Evolutionary conservation across 2,797 vertebrate genomes (phyloP).

Genomic region (Loris lydekkerianus): DNA sequence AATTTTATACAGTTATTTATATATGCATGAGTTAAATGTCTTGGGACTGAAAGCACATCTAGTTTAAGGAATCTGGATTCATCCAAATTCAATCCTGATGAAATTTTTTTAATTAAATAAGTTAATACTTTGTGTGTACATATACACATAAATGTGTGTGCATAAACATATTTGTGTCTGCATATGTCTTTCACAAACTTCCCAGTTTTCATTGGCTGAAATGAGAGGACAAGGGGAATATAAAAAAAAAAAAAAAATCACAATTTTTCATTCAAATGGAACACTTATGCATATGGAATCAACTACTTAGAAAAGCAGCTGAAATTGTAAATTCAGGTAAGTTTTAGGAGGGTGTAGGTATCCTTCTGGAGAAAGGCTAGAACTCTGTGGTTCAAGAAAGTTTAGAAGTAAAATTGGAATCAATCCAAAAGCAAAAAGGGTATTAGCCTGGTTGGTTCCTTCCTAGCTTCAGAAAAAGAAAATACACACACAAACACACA

Average conservation of each 20-base stretch:
- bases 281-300: conserved; percentile 10
- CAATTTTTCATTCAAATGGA: conserved; percentile 41
- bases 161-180: neutral
- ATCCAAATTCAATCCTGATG: conserved; percentile 74
- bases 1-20: conserved; percentile 81
- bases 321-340: conserved; percentile 45
- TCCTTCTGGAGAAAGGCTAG: conserved; percentile 11
- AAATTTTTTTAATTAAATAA: conserved; percentile 75
- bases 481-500: neutral
- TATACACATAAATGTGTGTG: neutral
- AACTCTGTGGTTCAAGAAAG: neutral
- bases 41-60: conserved; percentile 74
- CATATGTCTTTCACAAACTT: conserved; percentile 24
- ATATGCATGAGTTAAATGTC: conserved; percentile 77
- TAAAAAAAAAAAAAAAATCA: neutral
- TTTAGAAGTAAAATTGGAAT: conserved; percentile 65
- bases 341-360: neutral
- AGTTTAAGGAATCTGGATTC: conserved; percentile 80
- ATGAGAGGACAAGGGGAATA: conserved; percentile 20
- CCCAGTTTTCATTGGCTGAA: conserved; percentile 38
- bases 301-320: conserved; percentile 65
- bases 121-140: conserved; percentile 41
- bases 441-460: conserved; percentile 33
- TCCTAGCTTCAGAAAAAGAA: conserved; percentile 37
- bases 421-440: neutral